Evolutionary conservation across 1,140 invertebrate species (phyloP), one percentile per base, ranked within the genome.

Genomic region (Schlechtendalia chinensis): DNA sequence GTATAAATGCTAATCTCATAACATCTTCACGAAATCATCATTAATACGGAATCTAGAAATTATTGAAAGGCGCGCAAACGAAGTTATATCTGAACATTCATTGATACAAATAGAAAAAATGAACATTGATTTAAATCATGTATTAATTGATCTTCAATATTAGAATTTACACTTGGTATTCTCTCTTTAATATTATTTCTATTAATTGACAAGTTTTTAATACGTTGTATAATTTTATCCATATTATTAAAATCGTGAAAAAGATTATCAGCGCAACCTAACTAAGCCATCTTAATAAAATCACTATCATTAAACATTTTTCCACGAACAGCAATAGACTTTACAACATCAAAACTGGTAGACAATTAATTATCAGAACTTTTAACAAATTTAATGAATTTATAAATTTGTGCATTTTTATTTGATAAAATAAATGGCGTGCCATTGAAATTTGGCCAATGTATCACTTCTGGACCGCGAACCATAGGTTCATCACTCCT

Each of bases 131-230:
- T n/a, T n/a, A n/a, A n/a, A n/a, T n/a, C n/a, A n/a, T n/a, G n/a
- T 67, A 67, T 67, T 67, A 22, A 67, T 12, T 45, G 65, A 47
- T 45, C 45, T 67, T 47, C 65, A 22, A 67, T 67, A 67, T 47
- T 47, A 67, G 19, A 67, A 67, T 67, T 67, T 12, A 67, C 45
- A n/a, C 6, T 67, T 67, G 45, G 39, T 22, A 67, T 67, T 67
- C 39, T 67, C 12, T 47, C 32, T 67, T 67, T 67, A 67, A 67
- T 67, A 67, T 19, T 67, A 67, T 67, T 67, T 22, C 39, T 67
- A 3, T 19, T 67, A 32, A 67, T 39, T 47, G 22, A 59, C 19
- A 59, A 59, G 56, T 27, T 12, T 59, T 59, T 27, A 59, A 59
- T 59, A 59, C 22, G n/a, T 45, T 67, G 32, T 12, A 67, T 3